Conservation (phyloP, 2,113 vertebrate genomes). For the Pterocles orientalis region DNA sequence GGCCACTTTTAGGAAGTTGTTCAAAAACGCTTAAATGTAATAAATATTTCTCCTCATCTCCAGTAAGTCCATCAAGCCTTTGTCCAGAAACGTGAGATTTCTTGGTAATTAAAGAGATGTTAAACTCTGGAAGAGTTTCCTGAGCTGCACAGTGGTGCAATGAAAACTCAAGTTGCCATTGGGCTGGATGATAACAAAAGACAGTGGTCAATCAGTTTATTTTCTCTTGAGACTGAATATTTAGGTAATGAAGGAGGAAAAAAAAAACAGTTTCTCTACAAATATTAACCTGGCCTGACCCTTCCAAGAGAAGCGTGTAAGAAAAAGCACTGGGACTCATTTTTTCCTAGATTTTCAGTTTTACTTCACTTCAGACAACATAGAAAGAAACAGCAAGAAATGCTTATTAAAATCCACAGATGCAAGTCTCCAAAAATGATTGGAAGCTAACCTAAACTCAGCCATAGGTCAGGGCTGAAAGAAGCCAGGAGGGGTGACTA, state of each 20-base stretch:
- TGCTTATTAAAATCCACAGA: background rate
- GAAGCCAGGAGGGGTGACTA: background rate
- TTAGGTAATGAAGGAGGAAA: background rate
- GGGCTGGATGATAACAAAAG: background rate
- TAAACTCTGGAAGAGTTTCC: background rate
- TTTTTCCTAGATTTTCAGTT: background rate
- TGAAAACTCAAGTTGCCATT: background rate
- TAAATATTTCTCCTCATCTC: slow-evolving; percentile 2
- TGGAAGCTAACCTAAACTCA: background rate
- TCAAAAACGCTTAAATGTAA: slow-evolving; percentile 2
- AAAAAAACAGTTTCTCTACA: background rate
- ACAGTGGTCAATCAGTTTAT: background rate
- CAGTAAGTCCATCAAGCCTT: background rate
- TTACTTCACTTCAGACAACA: background rate
- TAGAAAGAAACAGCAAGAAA: background rate
- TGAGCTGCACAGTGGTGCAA: background rate
- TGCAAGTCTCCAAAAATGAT: background rate
- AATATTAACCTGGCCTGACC: background rate
- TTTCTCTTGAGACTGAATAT: background rate
- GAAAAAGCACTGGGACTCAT: background rate
- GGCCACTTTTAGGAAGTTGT: background rate
- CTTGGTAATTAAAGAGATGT: slow-evolving; percentile 30
- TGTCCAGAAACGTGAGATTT: background rate
- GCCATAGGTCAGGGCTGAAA: background rate
- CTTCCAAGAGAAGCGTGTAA: background rate